phyloP scores from a whole-genome alignment of 2,113 vertebrate species.

The Salminus brasiliensis region DNA sequence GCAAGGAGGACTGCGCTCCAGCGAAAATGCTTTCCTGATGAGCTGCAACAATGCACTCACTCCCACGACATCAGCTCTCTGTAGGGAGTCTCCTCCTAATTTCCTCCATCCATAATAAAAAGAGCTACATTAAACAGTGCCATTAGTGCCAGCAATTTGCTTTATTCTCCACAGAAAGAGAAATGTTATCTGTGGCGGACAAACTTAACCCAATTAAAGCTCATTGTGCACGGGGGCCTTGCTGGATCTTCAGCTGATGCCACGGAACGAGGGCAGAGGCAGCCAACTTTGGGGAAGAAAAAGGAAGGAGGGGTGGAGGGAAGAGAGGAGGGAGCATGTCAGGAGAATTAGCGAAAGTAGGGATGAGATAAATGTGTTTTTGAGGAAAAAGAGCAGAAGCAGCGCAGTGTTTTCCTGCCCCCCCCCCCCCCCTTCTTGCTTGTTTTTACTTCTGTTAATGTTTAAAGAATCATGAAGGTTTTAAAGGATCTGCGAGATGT shows the following conservation, averaged over 20 bases:
- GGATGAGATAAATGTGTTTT: slow-evolving; percentile 54
- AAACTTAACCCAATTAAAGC: slow-evolving; percentile 86
- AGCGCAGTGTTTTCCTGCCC: slow-evolving; percentile 17
- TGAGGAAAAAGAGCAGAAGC: slow-evolving; percentile 42
- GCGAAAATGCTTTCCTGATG: slow-evolving; percentile 66
- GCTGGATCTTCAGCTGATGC: slow-evolving; percentile 65
- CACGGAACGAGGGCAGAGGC: slow-evolving; percentile 60
- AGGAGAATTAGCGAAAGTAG: slow-evolving; percentile 51
- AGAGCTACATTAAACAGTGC: slow-evolving; percentile 76
- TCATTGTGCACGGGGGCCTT: slow-evolving; percentile 75
- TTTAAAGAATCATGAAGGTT: slow-evolving; percentile 9
- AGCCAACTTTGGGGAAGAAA: slow-evolving; percentile 59
- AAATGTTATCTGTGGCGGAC: slow-evolving; percentile 84
- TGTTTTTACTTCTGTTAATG: not conserved
- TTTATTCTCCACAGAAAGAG: slow-evolving; percentile 79
- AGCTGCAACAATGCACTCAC: slow-evolving; percentile 71
- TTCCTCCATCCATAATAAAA: slow-evolving; percentile 80
- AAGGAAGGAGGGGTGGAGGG: slow-evolving; percentile 4
- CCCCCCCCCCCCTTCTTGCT: slow-evolving; percentile 4
- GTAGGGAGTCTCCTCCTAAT: slow-evolving; percentile 76
- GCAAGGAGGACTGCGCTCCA: slow-evolving; percentile 60
- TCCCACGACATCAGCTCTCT: slow-evolving; percentile 71
- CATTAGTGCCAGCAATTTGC: slow-evolving; percentile 80
- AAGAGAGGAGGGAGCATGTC: slow-evolving; percentile 29
- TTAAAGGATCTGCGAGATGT: not conserved